Evolutionary conservation across 2,888 invertebrate species (phyloP), one percentile per base, ranked within the genome.

Genomic region (Doris montereyensis): DNA sequence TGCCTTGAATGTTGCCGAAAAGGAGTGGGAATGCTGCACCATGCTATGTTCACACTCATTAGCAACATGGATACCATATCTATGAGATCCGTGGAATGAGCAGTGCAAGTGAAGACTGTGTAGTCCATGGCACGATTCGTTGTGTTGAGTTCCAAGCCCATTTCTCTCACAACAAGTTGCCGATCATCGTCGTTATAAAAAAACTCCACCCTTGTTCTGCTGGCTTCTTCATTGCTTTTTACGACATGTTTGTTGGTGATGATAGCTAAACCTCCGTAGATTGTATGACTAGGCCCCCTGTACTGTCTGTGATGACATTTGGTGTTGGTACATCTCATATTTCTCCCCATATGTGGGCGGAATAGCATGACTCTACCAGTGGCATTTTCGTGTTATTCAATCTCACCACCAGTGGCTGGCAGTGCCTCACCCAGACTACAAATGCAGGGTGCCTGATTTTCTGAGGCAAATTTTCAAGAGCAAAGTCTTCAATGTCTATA

Each of bases 171-270:
- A 1, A 78, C 57, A 4, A 0, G 26, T 3, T 24, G 0, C 1
- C 57, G 28, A n/a, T 34, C 41, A 67, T 67, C 73, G 24, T 57
- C 58, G 60, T 77, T 70, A 58, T 74, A 78, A 35, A 78, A 78
- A 24, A 78, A 78, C 65, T 78, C 78, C 32, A 78, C 57, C 32
- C 8, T 78, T 21, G 78, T 78, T 28, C 4, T 57, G 3, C 26
- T 10, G 13, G 78, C 78, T 5, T 78, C 10, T 4, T 57, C 17
- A 28, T 73, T n/a, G 34, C 52, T 35, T 32, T 10, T 24, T 10
- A 78, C 68, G 0, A 78, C 78, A 58, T 78, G 78, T 32, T 67
- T 73, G 67, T 78, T 78, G 26, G 78, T 78, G 24, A 78, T 78
- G 28, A 78, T 78, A 5, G 73, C 78, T 30, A 78, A 32, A 0